Evolutionary conservation across 2,797 vertebrate genomes (phyloP), one percentile per base, ranked within the genome.

Genomic region (Rhinogobio ventralis): DNA sequence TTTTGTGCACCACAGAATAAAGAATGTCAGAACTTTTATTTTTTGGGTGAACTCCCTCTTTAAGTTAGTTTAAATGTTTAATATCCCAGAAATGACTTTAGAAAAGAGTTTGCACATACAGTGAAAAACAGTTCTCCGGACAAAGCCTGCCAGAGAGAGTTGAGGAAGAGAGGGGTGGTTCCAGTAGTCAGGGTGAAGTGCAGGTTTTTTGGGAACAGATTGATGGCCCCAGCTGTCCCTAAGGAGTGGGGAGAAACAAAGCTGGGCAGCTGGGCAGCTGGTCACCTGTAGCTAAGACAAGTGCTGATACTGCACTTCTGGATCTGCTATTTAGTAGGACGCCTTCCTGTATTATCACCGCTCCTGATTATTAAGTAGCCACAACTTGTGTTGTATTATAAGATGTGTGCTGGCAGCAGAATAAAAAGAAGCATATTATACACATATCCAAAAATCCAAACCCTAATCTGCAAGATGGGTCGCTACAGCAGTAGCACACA

Each of bases 141-240:
- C 80, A 86, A 55, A 83, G 25, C 49, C 53, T 86, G 57, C 14
- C 30, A 73, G 15, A 39, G 45, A 25, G 51, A 79, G 45, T 69
- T 45, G 73, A n/a, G n/a, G 60, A 28, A 28, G 10, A 73, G 60
- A 57, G 51, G 67, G 72, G 79, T 39, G 46, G 60, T 68, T 78
- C 45, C 75, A 64, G 66, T 76, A 83, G 86, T 88, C 78, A 85
- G 30, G 77, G 80, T 90, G 83, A 90, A 90, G 88, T 89, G 60
- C 75, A 84, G 62, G 74, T 73, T 77, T 86, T 87, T 77, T 86
- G 89, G 85, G 81, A 66, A 75, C 89, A 94, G 94, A 95, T 93
- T 95, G 93, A 95, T 93, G 90, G 94, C 92, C 93, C 91, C 93
- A 94, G 94, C 94, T 95, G 94, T 94, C 92, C 92, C 92, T 89